Conservation (phyloP, 1,140 invertebrate genomes). For the Euura saliciscinereae region DNA sequence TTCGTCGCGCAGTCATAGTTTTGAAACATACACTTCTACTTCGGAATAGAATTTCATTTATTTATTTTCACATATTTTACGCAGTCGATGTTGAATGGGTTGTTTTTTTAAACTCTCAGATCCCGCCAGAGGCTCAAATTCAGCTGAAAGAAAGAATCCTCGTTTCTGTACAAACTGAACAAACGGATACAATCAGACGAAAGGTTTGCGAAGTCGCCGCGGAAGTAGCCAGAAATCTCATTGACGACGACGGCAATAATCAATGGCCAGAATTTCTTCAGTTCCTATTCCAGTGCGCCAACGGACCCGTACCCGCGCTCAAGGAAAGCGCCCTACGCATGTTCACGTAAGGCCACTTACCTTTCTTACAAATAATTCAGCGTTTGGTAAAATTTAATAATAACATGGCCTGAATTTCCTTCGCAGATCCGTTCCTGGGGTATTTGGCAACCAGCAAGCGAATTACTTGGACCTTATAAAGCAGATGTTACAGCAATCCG, state of each 20-base stretch:
- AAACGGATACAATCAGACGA: constrained; percentile 77
- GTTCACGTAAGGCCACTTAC: constrained; percentile 76
- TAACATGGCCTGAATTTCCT: constrained; percentile 21
- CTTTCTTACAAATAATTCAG: neutral
- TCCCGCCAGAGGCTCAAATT: constrained; percentile 80
- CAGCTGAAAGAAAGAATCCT: constrained; percentile 89
- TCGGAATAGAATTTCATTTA: neutral
- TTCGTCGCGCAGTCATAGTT: constrained; percentile 20
- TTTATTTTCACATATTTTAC: neutral
- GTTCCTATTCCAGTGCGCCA: constrained; percentile 95
- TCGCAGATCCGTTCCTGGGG: constrained; percentile 86
- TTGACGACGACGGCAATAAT: constrained; percentile 97
- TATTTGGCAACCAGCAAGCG: constrained; percentile 95
- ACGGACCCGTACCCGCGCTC: constrained; percentile 77
- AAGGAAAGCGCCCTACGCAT: constrained; percentile 94
- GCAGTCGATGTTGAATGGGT: neutral
- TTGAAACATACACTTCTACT: constrained; percentile 21
- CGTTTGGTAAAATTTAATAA: constrained; percentile 10
- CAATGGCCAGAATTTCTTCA: constrained; percentile 96
- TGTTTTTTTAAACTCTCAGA: constrained; percentile 52
- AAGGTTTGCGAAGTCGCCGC: constrained; percentile 95
- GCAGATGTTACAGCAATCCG: constrained; percentile 86
- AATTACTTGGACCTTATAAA: constrained; percentile 94
- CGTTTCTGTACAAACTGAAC: constrained; percentile 80
- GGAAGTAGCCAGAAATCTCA: constrained; percentile 92